Percentiles rank a stretch among this genome's conserved stretches.
Conservation (phyloP, 2,888 invertebrate genomes). For the Xestobium rufovillosum region DNA sequence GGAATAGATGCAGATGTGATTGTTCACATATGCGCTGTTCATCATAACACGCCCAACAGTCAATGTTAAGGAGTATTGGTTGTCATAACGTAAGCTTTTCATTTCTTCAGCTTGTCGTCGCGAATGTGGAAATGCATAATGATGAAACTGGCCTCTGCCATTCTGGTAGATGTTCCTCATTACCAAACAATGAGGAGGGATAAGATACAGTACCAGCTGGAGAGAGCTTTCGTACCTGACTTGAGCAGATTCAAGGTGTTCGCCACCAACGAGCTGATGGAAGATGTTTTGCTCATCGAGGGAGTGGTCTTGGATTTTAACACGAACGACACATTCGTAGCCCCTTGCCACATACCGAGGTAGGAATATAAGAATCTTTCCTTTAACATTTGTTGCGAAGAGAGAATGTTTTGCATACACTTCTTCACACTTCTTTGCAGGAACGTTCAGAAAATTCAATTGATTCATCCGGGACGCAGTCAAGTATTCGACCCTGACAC, state of each 20-base stretch:
- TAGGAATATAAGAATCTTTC: too few relatives aligned
- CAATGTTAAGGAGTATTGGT: too few relatives aligned
- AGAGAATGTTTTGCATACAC: too few relatives aligned
- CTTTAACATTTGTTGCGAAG: too few relatives aligned
- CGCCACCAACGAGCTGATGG: slow-evolving; percentile 48
- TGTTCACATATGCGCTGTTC: too few relatives aligned
- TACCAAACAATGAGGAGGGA: slow-evolving; percentile 49
- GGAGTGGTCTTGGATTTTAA: slow-evolving; percentile 49
- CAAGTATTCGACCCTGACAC: too few relatives aligned
- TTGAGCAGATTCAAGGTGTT: slow-evolving; percentile 47
- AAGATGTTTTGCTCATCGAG: slow-evolving; percentile 50
- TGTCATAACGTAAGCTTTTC: too few relatives aligned
- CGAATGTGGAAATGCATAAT: slow-evolving; percentile 55
- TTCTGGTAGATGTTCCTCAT: slow-evolving; percentile 47
- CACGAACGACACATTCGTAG: slow-evolving; percentile 48
- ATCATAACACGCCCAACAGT: too few relatives aligned
- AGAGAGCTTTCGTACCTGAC: slow-evolving; percentile 50
- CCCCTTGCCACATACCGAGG: slow-evolving; percentile 52
- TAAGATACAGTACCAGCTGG: slow-evolving; percentile 49
- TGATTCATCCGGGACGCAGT: too few relatives aligned
- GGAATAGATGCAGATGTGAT: too few relatives aligned
- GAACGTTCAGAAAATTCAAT: too few relatives aligned
- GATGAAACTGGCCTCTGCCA: slow-evolving; percentile 48
- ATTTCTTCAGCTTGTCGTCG: slow-evolving; percentile 49
- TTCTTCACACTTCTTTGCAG: too few relatives aligned